Evolutionary conservation across 2,888 invertebrate species (phyloP).

Genomic region (Phrixothrix hirtus): DNA sequence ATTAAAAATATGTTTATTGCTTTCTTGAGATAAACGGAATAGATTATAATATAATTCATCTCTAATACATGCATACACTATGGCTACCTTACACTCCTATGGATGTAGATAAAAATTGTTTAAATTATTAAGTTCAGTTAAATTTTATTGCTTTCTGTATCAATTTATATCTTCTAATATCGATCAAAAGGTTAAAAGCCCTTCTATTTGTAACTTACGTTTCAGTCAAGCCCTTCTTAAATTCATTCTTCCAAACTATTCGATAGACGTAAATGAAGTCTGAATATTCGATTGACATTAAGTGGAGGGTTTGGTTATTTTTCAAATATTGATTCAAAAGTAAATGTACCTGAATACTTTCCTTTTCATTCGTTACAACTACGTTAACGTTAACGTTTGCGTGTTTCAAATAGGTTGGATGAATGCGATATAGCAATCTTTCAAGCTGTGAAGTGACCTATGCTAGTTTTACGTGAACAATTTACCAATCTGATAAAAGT

Average conservation of each 20-base stretch:
- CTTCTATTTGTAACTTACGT: conserved; percentile 32
- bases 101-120: conserved; percentile 38
- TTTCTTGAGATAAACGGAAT: conserved; percentile 54
- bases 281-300: conserved; percentile 10
- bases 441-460: conserved; percentile 36
- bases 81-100: conserved; percentile 45
- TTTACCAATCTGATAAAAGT: conserved; percentile 38
- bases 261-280: conserved; percentile 17
- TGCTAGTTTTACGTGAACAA: conserved; percentile 39
- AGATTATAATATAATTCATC: conserved; percentile 45
- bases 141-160: conserved; percentile 48
- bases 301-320: background rate
- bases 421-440: conserved; percentile 36
- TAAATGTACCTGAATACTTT: conserved; percentile 14
- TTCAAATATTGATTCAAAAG: conserved; percentile 1
- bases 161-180: conserved; percentile 35
- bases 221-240: conserved; percentile 33
- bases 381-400: conserved; percentile 8
- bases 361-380: conserved; percentile 8
- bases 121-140: conserved; percentile 20
- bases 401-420: conserved; percentile 34
- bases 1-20: conserved; percentile 57
- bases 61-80: conserved; percentile 55
- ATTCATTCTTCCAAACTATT: conserved; percentile 29
- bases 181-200: conserved; percentile 30